Percentiles rank a stretch among this genome's conserved stretches.
phyloP scores from a whole-genome alignment of 2,797 vertebrate genomes.

The Helarctos malayanus region DNA sequence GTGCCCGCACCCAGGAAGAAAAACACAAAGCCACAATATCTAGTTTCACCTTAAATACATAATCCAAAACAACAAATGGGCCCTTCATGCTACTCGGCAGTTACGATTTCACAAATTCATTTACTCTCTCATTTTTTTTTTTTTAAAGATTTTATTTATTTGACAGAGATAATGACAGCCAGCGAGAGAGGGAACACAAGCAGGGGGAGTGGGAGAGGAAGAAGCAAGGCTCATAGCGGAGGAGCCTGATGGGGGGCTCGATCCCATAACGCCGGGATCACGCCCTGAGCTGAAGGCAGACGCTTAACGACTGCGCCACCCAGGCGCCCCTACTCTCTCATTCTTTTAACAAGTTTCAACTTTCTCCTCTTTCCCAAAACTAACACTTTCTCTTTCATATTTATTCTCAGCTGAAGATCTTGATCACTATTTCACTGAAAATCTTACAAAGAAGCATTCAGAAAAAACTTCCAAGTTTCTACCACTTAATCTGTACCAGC shows the following conservation, averaged over 20 bases:
- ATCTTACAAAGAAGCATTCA: background rate
- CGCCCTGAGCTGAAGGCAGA: too few relatives aligned
- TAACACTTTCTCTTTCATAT: background rate
- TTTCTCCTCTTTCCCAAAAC: background rate
- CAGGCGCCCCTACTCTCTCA: background rate
- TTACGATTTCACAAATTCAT: background rate
- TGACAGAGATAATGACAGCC: too few relatives aligned
- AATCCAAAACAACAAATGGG: background rate
- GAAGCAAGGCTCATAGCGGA: too few relatives aligned
- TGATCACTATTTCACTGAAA: constrained; percentile 36
- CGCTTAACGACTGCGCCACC: too few relatives aligned
- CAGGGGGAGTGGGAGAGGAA: too few relatives aligned
- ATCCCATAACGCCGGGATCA: too few relatives aligned
- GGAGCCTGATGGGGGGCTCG: too few relatives aligned
- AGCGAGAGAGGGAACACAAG: too few relatives aligned
- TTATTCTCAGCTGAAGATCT: constrained; percentile 10
- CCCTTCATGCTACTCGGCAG: background rate
- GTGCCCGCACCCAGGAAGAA: background rate
- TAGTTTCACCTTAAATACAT: constrained; percentile 21
- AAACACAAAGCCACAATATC: constrained; percentile 14
- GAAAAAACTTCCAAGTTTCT: background rate
- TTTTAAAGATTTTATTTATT: too few relatives aligned
- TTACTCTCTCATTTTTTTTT: background rate
- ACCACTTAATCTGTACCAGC: background rate
- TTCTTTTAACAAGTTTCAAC: background rate